phyloP scores from a whole-genome alignment of 2,113 vertebrate genomes.

The Pitta sordida region DNA sequence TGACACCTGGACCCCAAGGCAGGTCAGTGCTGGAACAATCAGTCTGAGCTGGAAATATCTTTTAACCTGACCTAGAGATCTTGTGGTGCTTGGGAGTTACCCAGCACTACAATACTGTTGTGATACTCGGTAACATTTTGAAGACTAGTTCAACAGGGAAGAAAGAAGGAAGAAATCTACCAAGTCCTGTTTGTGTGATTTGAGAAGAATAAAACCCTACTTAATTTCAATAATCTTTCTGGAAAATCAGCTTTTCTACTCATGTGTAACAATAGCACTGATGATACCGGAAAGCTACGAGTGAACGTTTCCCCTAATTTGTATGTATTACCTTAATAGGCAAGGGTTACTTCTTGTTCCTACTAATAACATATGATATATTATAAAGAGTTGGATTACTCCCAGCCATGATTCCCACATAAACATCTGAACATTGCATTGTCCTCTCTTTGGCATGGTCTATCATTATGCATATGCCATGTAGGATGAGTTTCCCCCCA shows the following conservation, averaged over 20 bases:
- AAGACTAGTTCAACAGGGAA: background rate
- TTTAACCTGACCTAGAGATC: background rate
- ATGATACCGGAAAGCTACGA: background rate
- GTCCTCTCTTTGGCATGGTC: background rate
- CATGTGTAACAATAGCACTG: background rate
- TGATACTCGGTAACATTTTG: background rate
- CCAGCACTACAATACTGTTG: accelerated
- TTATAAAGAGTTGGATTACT: background rate
- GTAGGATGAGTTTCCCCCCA: background rate
- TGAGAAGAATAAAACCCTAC: background rate
- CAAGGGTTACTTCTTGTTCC: background rate
- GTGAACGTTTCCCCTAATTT: background rate
- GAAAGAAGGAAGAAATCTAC: background rate
- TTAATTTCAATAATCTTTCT: background rate
- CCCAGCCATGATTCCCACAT: background rate
- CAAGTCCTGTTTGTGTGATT: background rate
- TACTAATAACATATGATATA: background rate
- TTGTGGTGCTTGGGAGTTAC: background rate
- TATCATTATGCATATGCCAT: background rate
- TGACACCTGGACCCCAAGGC: background rate
- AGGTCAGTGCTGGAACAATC: background rate
- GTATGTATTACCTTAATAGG: background rate
- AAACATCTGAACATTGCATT: background rate
- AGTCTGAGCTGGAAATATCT: background rate
- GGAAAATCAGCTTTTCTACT: background rate